Evolutionary conservation across 2,888 invertebrate species (phyloP), one percentile per base, ranked within the genome.

Genomic region (Aquatica leii): DNA sequence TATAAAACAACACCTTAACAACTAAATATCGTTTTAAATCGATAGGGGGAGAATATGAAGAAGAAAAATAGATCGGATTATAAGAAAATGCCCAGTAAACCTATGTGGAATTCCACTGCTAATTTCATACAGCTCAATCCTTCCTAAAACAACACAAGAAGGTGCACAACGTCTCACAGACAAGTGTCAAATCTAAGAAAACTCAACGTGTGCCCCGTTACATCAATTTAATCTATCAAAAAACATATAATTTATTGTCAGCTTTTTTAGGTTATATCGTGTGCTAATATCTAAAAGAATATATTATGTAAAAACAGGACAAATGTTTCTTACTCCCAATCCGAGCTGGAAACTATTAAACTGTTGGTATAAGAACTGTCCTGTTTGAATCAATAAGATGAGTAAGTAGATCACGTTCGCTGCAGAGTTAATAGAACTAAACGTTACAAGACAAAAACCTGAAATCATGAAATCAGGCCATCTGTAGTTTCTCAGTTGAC

Each of bases 121-220:
- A 58, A 50, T 70, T 35, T 64, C 66, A 59, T 70, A 70, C 53
- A 67, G 62, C 56, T 64, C 66, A 8, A 59, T 70, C 15, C 67
- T 67, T 50, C 62, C 65, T 2, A 70, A 70, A 65, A 69, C 69
- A 14, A 48, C 64, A 18, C 66, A 70, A 65, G 64, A 66, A 17
- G 69, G 60, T 24, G 53, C 40, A 18, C 37, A 62, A 46, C 67
- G 66, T 35, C 53, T 49, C n/a, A 46, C 67, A 15, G 64, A 67
- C 41, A 69, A 67, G 51, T 62, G 18, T 15, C 52, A 17, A 69
- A 70, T 43, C 55, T 17, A 17, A 41, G 55, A 55, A 54, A 61
- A 50, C 12, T 31, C 4, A 49, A 53, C 41, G 58, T 59, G 14
- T 67, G 59, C n/a, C 35, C 66, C 59, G 6, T 24, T 24, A 24